Base-by-base conservation (phyloP, 2,113 vertebrate species). In the Leucosticte australis region DNA sequence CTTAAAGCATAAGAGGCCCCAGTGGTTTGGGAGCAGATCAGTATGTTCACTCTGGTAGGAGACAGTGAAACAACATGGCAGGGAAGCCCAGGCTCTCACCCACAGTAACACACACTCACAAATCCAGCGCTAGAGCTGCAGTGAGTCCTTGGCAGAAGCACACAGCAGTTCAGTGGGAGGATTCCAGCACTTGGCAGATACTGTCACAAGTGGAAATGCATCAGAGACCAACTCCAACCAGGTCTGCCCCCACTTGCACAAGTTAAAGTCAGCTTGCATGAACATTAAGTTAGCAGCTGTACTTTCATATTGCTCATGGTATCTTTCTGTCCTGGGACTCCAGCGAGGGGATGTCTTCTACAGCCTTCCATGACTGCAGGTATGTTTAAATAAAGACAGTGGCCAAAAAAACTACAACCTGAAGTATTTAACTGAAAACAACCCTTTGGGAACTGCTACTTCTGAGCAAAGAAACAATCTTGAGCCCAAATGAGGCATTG, bases 151-250 rank as follows among this genome's bases (percentile, higher is more conserved):
- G 87, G 94, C 89, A 95, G 84, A 85, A 95, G 93, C n/a, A 67
- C 87, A 79, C 62, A 93, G 94, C 79, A 90, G 94, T 74, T 90
- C 83, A 86, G 69, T 2, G 18, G 70, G 95, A 96, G 88, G 97
- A 92, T 90, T 76, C 16, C 11, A 97, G 96, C 89, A 44, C 92
- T 88, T 67, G 23, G 91, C 41, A 23, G 90, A 92, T 55, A 69
- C 93, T 74, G 70, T 70, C 94, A 95, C 92, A 86, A 94, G 89
- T 87, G 71, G 93, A 94, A 97, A 96, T 42, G 76, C 96, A 95
- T 84, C 78, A 83, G 86, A 94, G 87, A 50, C 91, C 23, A 15
- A 88, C 88, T 94, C 92, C 70, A 82, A 94, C 65, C 95, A 92
- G 83, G 71, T 94, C 75, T 93, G 95, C 74, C 78, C 68, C 90